Evolutionary conservation across 2,888 invertebrate species (phyloP), one percentile per base, ranked within the genome.

Genomic region (Tenthredo amoena): DNA sequence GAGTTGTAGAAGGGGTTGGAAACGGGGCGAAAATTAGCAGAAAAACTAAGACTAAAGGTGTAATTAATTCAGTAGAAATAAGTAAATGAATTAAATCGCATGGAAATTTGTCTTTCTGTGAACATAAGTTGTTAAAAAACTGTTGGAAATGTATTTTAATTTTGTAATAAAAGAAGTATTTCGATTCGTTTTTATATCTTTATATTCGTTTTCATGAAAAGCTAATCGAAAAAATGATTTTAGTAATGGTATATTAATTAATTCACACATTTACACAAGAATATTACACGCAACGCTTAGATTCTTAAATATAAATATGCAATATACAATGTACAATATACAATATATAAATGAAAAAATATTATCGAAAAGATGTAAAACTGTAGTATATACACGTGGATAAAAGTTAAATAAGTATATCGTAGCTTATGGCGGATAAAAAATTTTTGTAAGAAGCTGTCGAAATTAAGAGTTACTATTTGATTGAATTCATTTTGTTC

Each of bases 101-200:
- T 40, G 43, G 7, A 43, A 40, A 47, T 74, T 74, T 74, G 26
- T 74, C 34, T 37, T 34, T 43, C 18, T 21, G 43, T 74, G 21
- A 18, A 0, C 12, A 77, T 31, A 18, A 7, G n/a, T 77, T 77
- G 76, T 77, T 31, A 55, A 50, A 50, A 31, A 21, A 71, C n/a
- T 47, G 26, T 55, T 55, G 7, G 10, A 74, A 12, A 3, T 74
- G 74, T 74, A 74, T 74, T 47, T 47, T 74, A 43, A 74, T 47
- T 74, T 47, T 74, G 2, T 47, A 74, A 47, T 74, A 74, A 74
- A 74, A 47, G 74, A 40, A 71, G 18, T 71, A 9, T 71, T 71
- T 71, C 9, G 12, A 71, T 6, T 15, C 15, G 6, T 71, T 37
- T 6, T 31, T 10, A n/a, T 55, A 55, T 55, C 15, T n/a, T 26